Evolutionary conservation across 2,888 invertebrate genomes (phyloP).

Genomic region (Trachelus troglodyta): DNA sequence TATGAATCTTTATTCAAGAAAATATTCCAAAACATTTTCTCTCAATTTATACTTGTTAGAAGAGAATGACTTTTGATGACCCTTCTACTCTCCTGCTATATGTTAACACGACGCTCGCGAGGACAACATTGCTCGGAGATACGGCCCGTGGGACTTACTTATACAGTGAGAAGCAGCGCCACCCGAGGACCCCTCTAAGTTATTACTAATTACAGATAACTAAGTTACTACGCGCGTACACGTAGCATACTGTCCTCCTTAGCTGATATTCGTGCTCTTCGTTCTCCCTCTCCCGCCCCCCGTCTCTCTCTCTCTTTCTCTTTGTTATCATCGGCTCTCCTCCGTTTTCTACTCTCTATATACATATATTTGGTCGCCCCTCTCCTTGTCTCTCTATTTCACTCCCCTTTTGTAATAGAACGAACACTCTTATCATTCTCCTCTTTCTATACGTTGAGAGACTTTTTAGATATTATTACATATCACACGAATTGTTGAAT

Average conservation of each 20-base stretch:
- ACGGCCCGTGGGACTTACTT: constrained; percentile 61
- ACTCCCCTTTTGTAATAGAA: neutral
- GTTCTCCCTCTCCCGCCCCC: too few relatives aligned
- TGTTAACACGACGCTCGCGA: constrained; percentile 63
- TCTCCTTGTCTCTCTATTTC: neutral
- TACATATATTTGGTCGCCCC: neutral
- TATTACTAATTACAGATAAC: neutral
- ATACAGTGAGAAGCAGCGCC: constrained; percentile 54
- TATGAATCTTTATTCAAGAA: neutral
- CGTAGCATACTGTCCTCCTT: constrained; percentile 3
- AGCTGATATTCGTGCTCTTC: neutral
- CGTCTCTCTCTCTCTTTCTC: neutral
- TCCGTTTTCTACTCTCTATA: constrained; percentile 30
- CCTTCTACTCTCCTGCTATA: neutral
- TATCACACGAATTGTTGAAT: neutral
- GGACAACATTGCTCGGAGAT: constrained; percentile 62
- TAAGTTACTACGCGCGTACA: constrained; percentile 26
- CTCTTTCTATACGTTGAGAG: neutral
- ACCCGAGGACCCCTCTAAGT: constrained; percentile 34
- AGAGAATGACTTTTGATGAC: neutral
- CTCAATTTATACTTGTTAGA: neutral
- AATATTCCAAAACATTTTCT: neutral
- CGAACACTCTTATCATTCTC: neutral
- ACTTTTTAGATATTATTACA: neutral
- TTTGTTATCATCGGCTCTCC: constrained; percentile 12